Base-by-base conservation (phyloP, 1,140 invertebrate species). In the Nasonia longicornis region DNA sequence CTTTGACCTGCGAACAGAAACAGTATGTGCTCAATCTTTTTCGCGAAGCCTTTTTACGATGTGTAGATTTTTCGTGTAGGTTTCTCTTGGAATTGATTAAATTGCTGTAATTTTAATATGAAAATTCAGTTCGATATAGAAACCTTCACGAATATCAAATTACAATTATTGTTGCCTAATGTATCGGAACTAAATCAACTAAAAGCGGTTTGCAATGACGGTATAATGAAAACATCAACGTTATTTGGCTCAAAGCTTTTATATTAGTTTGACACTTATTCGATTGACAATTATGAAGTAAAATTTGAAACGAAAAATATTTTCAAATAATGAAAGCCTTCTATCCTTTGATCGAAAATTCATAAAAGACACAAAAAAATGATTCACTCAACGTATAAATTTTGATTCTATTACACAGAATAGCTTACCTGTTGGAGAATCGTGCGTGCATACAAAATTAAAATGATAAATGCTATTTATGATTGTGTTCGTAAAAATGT, bases 1-100 rank as follows among this genome's bases (percentile, higher is more conserved):
- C 22, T 67, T 22, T 29, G 22, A 16, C 72, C 79, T 80, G 79
- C 20, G 29, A 80, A 67, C 64, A 67, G 29, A 67, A 67, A 67
- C 10, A n/a, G 22, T 29, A 31, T 29, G 10, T 14, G 26, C 29
- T 29, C 26, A 67, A 67, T 67, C 64, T 67, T 29, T 3, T 29
- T 58, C 52, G 52, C 52, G 52, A 20, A 14, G 52, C 20, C 1
- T n/a, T n/a, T 2, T 58, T 58, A 16, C 20, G 20, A 58, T 58
- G 14, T 7, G 0, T 58, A 7, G 20, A 58, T 58, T n/a, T 16
- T 58, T 58, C 52, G 52, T 58, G 52, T 58, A 58, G 52, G 52
- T 58, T 58, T 14, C 52, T 7, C 1, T 6, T 58, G 52, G 3
- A 58, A 7, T 52, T 52, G 48, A 52, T 20, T 16, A 52, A 52